Conservation (phyloP, 2,113 vertebrate species). For the Hypocryptadius cinnamomeus region DNA sequence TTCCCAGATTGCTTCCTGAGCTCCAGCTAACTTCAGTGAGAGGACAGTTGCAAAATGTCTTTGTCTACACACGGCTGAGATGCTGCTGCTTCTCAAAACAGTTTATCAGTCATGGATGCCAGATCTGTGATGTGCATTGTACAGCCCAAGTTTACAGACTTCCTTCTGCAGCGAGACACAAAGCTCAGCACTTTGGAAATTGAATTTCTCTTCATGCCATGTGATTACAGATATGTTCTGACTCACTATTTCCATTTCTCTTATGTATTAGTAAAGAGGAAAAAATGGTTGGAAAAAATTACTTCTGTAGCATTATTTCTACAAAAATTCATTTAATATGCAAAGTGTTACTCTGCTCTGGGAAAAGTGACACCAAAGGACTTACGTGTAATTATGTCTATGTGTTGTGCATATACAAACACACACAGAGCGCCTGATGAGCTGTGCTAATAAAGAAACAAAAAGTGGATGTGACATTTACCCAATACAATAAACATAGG, state of each 20-base stretch:
- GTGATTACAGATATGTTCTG: background rate
- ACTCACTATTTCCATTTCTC: conserved; percentile 11
- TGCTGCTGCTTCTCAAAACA: background rate
- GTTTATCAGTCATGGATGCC: background rate
- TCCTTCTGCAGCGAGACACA: background rate
- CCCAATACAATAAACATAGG: conserved; percentile 5
- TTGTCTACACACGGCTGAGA: background rate
- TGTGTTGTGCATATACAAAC: conserved; percentile 31
- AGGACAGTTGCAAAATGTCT: background rate
- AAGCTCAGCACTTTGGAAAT: conserved; percentile 5
- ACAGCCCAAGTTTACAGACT: background rate
- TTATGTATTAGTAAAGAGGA: background rate
- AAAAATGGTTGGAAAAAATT: background rate
- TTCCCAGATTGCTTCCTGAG: background rate
- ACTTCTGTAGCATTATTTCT: background rate
- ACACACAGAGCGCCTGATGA: background rate
- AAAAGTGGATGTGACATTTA: conserved; percentile 9
- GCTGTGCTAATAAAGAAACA: conserved; percentile 10
- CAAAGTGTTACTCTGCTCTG: background rate
- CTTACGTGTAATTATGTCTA: background rate
- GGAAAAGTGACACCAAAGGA: background rate
- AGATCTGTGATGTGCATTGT: background rate
- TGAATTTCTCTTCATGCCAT: background rate
- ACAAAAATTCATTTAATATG: conserved; percentile 33
- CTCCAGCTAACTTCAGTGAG: background rate